These are phyloP conservation scores for Dendrolimus punctatus DNA, from an alignment of 1,140 invertebrate species.

Conservation along the genomic window DNA sequence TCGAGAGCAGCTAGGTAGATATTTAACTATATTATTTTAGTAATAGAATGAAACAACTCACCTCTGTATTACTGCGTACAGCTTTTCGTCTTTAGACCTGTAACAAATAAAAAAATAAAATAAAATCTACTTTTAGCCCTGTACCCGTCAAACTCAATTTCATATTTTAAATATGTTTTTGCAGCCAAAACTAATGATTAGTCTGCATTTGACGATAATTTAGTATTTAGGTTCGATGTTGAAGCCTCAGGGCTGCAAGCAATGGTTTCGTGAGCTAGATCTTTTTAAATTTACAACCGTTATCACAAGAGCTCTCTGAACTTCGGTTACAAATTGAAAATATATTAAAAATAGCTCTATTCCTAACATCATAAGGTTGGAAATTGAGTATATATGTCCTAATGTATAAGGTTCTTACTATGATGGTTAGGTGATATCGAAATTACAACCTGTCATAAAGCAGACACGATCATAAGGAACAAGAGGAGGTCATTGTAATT, in stretches of 20 bases:
- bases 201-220: slow-evolving; percentile 50
- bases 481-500: slow-evolving; percentile 52
- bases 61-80: slow-evolving; percentile 15
- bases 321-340: background rate
- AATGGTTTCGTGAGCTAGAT: slow-evolving; percentile 63
- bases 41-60: slow-evolving; percentile 11
- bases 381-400: slow-evolving; percentile 24
- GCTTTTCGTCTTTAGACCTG: slow-evolving; percentile 11
- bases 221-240: slow-evolving; percentile 57
- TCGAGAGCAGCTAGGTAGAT: no score
- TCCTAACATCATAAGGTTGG: slow-evolving; percentile 21
- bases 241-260: slow-evolving; percentile 46
- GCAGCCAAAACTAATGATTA: slow-evolving; percentile 43
- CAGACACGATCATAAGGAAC: slow-evolving; percentile 50
- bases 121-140: slow-evolving; percentile 6
- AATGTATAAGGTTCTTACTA: slow-evolving; percentile 15
- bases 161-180: slow-evolving; percentile 41
- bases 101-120: slow-evolving; percentile 16
- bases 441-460: slow-evolving; percentile 67
- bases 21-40: no score
- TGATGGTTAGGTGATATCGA: slow-evolving; percentile 32
- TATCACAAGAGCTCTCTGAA: background rate
- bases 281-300: slow-evolving; percentile 42
- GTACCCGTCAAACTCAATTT: slow-evolving; percentile 25
- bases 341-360: background rate